Evolutionary conservation across 35 echinoderm and acorn worm species (phyloP).

Genomic region (Holothuria glaberrima): DNA sequence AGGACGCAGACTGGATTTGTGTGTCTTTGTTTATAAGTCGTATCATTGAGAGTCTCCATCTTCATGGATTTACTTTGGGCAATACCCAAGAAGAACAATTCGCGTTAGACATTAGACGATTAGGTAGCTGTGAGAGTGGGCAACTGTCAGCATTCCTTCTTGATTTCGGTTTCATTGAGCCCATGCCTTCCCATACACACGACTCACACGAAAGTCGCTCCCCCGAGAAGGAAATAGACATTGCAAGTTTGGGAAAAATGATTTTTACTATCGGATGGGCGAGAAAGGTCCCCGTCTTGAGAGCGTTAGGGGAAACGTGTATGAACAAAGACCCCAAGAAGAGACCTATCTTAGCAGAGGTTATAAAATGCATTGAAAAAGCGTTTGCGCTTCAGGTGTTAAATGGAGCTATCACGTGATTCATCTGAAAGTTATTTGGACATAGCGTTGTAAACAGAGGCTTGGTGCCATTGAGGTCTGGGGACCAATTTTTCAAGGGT

Average conservation of each 20-base stretch:
- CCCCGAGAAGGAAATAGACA: neutral
- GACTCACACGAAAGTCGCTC: neutral
- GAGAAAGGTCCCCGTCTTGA: conserved; percentile 10
- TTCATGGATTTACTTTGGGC: conserved; percentile 1
- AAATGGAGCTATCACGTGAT: conserved; percentile 26
- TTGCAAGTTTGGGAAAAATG: conserved; percentile 20
- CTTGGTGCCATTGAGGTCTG: no score
- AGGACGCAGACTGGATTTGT: conserved; percentile 37
- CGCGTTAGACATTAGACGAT: neutral
- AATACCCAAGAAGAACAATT: conserved; percentile 4
- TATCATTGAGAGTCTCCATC: conserved; percentile 1
- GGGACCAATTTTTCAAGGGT: no score
- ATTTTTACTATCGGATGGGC: conserved; percentile 19
- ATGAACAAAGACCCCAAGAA: conserved; percentile 25
- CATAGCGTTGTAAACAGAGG: no score
- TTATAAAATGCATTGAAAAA: conserved; percentile 40
- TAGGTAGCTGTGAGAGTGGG: neutral
- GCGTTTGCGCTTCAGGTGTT: conserved; percentile 42
- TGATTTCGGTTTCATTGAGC: neutral
- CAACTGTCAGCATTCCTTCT: conserved; percentile 26
- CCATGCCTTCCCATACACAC: neutral
- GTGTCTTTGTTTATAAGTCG: conserved; percentile 39
- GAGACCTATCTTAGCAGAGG: conserved; percentile 4
- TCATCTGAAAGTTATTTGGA: neutral
- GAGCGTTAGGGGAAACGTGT: conserved; percentile 13